Base-by-base conservation (phyloP, 2,888 invertebrate species). In the Drosophila diplacantha region DNA sequence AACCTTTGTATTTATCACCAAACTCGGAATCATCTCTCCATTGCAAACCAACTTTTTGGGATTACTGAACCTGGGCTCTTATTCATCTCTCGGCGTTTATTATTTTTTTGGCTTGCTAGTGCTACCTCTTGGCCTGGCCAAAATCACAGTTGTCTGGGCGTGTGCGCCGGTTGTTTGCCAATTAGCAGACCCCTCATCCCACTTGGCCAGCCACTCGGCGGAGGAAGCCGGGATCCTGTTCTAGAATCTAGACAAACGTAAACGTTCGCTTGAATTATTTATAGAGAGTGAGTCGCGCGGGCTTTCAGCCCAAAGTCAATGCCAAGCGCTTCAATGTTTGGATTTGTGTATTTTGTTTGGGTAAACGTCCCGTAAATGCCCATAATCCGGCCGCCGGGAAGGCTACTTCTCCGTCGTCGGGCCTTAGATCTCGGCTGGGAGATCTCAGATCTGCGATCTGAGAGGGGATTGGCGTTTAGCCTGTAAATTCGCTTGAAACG, bases 401-500 rank as follows among this genome's bases (percentile, higher is more conserved):
- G 32, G 61, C 51, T 41, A 41, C 41, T 53, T 46, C 35, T 5
- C n/a, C 26, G 22, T n/a, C 61, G 57, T 62, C 44, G 57, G 57
- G 64, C 62, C 60, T 73, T 32, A 56, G 75, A 73, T 78, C 77
- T 72, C 24, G 37, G 14, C 41, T n/a, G n/a, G n/a, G n/a, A n/a
- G n/a, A n/a, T 29, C 22, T 12, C 16, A 34, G 60, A 57, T 60
- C 39, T 39, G 41, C 46, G 38, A 68, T 50, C 51, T 18, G 22
- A 31, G 53, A 51, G 53, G 47, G 66, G 41, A 69, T 47, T 41
- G 43, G 47, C 37, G 47, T 58, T 37, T 55, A 62, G 69, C 49
- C 69, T 75, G 79, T 73, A 75, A 72, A 71, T 77, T 79, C 74
- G 55, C 68, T 43, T 74, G 71, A 81, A 81, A 74, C 73, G 73